Conservation (phyloP, 2,797 vertebrate genomes). For the Liasis olivaceus region DNA sequence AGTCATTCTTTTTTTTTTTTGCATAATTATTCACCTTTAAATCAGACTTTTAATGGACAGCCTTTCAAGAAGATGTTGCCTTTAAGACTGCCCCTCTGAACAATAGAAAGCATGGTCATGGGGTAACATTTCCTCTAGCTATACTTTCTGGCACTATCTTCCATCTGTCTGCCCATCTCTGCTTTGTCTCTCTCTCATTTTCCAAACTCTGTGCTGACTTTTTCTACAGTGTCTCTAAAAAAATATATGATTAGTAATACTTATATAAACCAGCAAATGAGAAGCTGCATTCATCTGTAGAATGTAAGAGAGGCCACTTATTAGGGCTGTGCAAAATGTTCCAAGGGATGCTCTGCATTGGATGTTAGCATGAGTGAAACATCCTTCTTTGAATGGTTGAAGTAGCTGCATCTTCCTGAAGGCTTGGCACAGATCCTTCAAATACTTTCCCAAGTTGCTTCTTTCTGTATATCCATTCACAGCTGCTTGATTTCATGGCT, state of each 20-base stretch:
- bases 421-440: too few species aligned
- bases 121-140: background rate
- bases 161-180: background rate
- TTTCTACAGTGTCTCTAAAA: background rate
- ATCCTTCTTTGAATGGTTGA: background rate
- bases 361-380: background rate
- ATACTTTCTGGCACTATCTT: background rate
- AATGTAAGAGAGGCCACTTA: background rate
- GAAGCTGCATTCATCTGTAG: background rate
- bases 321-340: background rate
- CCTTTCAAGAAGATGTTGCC: background rate
- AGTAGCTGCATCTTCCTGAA: background rate
- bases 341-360: background rate
- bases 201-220: background rate
- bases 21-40: background rate
- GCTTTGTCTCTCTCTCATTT: background rate
- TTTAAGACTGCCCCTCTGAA: background rate
- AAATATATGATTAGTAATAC: background rate
- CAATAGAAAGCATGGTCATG: background rate
- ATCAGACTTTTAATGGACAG: background rate
- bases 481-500: too few species aligned
- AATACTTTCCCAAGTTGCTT: too few species aligned
- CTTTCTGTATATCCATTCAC: too few species aligned
- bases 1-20: background rate
- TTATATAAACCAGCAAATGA: background rate